A percentile compares a stretch with the other conserved stretches of the same genome.
phyloP scores from a whole-genome alignment of 2,888 invertebrate species.

The Pseudanteris insignis region DNA sequence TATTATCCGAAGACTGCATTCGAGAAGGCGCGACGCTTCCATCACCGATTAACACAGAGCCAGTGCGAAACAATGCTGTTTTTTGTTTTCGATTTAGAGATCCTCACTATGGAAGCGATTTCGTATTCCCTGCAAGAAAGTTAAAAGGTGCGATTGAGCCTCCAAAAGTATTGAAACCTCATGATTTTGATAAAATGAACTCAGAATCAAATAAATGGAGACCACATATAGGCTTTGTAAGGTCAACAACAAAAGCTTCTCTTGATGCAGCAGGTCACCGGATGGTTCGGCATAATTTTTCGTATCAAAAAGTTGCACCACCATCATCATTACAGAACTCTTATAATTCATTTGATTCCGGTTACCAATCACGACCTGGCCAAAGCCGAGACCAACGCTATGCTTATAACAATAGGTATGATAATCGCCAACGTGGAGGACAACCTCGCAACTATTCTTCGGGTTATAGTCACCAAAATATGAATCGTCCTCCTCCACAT shows the following conservation, averaged over 20 bases:
- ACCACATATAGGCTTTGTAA: constrained; percentile 82
- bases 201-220: constrained; percentile 69
- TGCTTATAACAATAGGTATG: neutral
- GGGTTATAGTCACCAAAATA: neutral
- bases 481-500: neutral
- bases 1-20: constrained; percentile 78
- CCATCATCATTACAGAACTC: constrained; percentile 44
- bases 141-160: constrained; percentile 77
- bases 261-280: constrained; percentile 79
- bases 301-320: constrained; percentile 57
- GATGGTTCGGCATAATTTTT: constrained; percentile 70
- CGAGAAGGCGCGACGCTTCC: constrained; percentile 72
- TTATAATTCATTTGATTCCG: constrained; percentile 5
- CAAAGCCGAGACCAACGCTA: neutral
- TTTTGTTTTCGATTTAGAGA: constrained; percentile 74
- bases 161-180: constrained; percentile 80
- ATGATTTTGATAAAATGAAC: constrained; percentile 76
- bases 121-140: constrained; percentile 80
- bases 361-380: constrained; percentile 11
- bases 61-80: constrained; percentile 68
- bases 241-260: constrained; percentile 72
- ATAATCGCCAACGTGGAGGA: neutral
- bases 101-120: constrained; percentile 78
- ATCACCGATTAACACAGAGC: constrained; percentile 77
- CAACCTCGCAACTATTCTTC: neutral